Evolutionary conservation across 2,797 vertebrate species (phyloP).

Genomic region (Benthosema pterotum): DNA sequence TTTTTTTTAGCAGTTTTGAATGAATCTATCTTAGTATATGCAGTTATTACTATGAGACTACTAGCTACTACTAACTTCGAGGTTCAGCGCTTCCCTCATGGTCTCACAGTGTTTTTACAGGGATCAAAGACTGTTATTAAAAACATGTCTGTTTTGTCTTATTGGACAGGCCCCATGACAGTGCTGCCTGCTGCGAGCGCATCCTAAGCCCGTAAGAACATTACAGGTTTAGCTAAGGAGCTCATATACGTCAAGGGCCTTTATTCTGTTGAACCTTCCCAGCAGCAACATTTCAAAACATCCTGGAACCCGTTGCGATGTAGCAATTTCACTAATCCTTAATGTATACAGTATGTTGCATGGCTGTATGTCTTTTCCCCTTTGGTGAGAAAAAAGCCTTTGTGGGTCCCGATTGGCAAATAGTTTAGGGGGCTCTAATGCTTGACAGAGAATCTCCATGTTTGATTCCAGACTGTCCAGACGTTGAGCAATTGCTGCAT

Average conservation of each 20-base stretch:
- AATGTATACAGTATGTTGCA: not conserved
- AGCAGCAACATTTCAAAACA: conserved; percentile 28
- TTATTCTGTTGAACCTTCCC: conserved; percentile 51
- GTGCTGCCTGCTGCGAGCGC: conserved; percentile 27
- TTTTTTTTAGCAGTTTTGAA: conserved; percentile 13
- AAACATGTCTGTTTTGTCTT: conserved; percentile 54
- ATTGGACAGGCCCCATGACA: conserved; percentile 44
- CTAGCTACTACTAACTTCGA: not conserved
- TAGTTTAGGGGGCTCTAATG: too few species aligned
- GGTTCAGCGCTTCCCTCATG: conserved; percentile 14
- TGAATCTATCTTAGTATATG: not conserved
- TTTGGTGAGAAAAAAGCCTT: not conserved
- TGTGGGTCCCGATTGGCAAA: too few species aligned
- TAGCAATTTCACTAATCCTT: not conserved
- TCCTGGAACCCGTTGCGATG: conserved; percentile 12
- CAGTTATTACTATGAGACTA: conserved; percentile 12
- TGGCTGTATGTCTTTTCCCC: not conserved
- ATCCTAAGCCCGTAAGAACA: conserved; percentile 77
- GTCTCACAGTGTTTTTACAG: conserved; percentile 45
- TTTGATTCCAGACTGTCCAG: too few species aligned
- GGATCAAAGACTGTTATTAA: conserved; percentile 42
- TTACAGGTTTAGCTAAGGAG: conserved; percentile 81
- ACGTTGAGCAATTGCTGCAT: too few species aligned
- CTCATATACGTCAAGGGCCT: conserved; percentile 68
- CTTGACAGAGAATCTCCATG: too few species aligned